Base-by-base conservation (phyloP, 2,113 vertebrate genomes). In the Halcyon senegalensis region DNA sequence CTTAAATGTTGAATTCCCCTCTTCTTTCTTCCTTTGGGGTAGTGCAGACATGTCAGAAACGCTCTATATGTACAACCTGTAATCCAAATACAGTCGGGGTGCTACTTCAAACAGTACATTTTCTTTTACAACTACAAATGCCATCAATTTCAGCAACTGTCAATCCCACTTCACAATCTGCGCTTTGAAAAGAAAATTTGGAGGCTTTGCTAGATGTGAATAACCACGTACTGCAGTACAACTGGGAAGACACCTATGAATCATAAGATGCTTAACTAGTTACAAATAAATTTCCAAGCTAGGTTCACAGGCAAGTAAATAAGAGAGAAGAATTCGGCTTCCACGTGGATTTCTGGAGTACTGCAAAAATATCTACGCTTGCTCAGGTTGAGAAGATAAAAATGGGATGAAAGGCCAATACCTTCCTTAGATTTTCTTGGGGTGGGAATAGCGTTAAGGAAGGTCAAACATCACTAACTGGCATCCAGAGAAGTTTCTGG, bases 161-260 rank as follows among this genome's bases (percentile, higher is more conserved):
- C 81, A 89, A 96, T 91, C 93, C 91, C 50, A 79, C 81, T 95
- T 85, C 68, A 84, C 75, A 94, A 91, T 59, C 87, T 87, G 89
- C 44, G 72, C 74, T 48, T 94, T 75, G 66, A 94, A 94, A 97
- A 86, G 74, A 89, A 78, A 81, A 87, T 79, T 69, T 66, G 87
- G 94, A 95, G 93, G 44, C 89, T 96, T 68, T 96, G 69, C 86
- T 90, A 85, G 91, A 75, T 66, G 74, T 85, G 87, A 94, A 62
- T 91, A 97, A 92, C 89, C 67, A 85, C 64, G 58, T 83, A 31
- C 69, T 69, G 41, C 84, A 73, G 89, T 73, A 87, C 62, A 64
- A 87, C 68, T 72, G 89, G 91, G 89, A 91, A 95, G 89, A 89
- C 73, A 92, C 75, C 74, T 62, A 55, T 92, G 89, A 96, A 96